phyloP scores from a whole-genome alignment of 2,797 vertebrate genomes.

The Choloepus didactylus region DNA sequence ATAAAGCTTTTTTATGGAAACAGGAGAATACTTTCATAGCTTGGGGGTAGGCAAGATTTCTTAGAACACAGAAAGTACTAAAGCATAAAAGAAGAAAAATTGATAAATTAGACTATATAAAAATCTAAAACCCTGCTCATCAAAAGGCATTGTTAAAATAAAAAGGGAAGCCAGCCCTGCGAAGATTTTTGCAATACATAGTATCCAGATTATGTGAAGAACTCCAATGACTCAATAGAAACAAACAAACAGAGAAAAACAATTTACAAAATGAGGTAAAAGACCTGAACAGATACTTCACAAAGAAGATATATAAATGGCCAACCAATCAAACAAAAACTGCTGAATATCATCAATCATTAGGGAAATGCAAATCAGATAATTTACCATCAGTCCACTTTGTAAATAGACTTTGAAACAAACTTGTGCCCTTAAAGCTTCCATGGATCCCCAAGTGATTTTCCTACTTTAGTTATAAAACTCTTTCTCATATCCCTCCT shows the following conservation, averaged over 20 bases:
- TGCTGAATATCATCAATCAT: not conserved
- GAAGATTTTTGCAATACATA: not conserved
- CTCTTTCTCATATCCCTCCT: not conserved
- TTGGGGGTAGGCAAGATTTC: not conserved
- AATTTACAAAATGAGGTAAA: not conserved
- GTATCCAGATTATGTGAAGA: not conserved
- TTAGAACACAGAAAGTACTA: not conserved
- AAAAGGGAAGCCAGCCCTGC: not conserved
- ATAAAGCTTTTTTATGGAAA: not conserved
- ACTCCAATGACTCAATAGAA: not conserved
- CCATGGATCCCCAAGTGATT: not conserved
- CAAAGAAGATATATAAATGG: not conserved
- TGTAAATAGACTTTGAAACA: constrained; percentile 8
- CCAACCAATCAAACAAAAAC: not conserved
- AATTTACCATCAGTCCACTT: not conserved
- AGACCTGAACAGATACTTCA: not conserved
- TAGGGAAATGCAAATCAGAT: not conserved
- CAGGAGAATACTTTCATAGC: not conserved
- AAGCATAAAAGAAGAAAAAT: not conserved
- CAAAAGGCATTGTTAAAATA: not conserved
- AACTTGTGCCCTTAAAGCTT: not conserved
- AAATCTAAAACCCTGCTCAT: constrained; percentile 19
- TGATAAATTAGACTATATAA: not conserved
- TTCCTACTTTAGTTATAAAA: constrained; percentile 48
- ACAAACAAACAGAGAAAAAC: not conserved